These are phyloP conservation scores for Eupeodes corollae DNA, from an alignment of 1,140 invertebrate genomes.

Conservation along the genomic window DNA sequence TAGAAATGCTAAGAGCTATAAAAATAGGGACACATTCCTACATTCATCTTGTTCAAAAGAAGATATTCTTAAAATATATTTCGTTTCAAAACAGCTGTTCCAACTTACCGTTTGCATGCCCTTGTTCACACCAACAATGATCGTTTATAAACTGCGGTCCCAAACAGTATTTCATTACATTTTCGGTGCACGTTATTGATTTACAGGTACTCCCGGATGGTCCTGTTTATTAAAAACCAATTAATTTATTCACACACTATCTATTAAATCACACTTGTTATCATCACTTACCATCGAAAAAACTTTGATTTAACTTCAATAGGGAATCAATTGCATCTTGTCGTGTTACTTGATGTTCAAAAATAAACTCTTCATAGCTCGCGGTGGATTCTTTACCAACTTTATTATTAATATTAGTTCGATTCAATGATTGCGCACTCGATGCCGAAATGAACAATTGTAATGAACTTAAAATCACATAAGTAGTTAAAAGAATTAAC, in stretches of 20 bases:
- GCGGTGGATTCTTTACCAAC: slow-evolving; percentile 7
- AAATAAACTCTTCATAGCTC: slow-evolving; percentile 24
- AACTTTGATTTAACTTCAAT: slow-evolving; percentile 20
- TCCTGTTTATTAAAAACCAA: slow-evolving; percentile 5
- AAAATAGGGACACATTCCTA: too few species aligned
- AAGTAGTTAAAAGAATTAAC: too few species aligned
- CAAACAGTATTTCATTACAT: slow-evolving; percentile 47
- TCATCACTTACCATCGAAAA: slow-evolving; percentile 7
- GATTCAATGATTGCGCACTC: neutral
- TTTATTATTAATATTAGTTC: slow-evolving; percentile 18
- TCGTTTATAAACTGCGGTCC: slow-evolving; percentile 47
- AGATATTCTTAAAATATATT: neutral
- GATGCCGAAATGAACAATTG: neutral
- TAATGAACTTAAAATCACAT: too few species aligned
- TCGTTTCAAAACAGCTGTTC: neutral
- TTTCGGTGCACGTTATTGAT: slow-evolving; percentile 37
- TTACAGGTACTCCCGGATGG: slow-evolving; percentile 17
- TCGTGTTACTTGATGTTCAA: slow-evolving; percentile 30
- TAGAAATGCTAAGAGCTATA: too few species aligned
- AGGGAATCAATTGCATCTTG: slow-evolving; percentile 23
- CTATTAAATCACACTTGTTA: neutral
- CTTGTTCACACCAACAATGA: slow-evolving; percentile 53
- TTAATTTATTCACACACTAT: neutral
- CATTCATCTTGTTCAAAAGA: neutral
- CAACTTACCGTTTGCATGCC: slow-evolving; percentile 33